Evolutionary conservation across 2,888 invertebrate genomes (phyloP).

Genomic region (Lydus trimaculatus): DNA sequence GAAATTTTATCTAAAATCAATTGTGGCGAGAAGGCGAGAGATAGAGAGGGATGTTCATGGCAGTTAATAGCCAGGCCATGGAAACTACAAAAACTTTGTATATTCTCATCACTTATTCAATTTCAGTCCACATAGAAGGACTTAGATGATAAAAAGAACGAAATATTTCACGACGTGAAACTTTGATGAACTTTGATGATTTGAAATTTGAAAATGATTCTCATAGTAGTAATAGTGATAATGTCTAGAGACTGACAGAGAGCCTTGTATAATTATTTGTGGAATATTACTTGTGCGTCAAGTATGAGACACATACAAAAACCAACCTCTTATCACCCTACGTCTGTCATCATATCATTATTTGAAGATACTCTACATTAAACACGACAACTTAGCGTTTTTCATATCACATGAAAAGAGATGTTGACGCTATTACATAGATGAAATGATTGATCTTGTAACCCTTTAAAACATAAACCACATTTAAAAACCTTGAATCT

Average conservation of each 20-base stretch:
- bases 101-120: not conserved
- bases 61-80: not conserved
- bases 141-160: not conserved
- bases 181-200: not conserved
- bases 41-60: not conserved
- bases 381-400: not conserved
- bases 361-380: not conserved
- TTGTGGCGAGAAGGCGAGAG: too few species aligned
- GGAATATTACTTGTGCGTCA: not conserved
- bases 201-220: not conserved
- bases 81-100: not conserved
- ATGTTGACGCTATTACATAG: not conserved
- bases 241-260: too few species aligned
- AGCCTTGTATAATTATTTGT: not conserved
- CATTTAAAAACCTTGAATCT: slow-evolving; percentile 26
- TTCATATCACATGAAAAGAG: not conserved
- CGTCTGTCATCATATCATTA: not conserved
- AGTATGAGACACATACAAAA: not conserved
- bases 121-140: not conserved
- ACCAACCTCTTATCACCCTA: not conserved
- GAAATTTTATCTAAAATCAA: too few species aligned
- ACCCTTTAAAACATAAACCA: slow-evolving; percentile 5
- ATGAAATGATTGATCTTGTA: slow-evolving; percentile 13
- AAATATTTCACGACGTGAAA: not conserved
- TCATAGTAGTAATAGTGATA: not conserved